Percentiles rank a stretch among this genome's conserved stretches.
Conservation (phyloP, 2,113 vertebrate genomes). For the Mustela lutreola region DNA sequence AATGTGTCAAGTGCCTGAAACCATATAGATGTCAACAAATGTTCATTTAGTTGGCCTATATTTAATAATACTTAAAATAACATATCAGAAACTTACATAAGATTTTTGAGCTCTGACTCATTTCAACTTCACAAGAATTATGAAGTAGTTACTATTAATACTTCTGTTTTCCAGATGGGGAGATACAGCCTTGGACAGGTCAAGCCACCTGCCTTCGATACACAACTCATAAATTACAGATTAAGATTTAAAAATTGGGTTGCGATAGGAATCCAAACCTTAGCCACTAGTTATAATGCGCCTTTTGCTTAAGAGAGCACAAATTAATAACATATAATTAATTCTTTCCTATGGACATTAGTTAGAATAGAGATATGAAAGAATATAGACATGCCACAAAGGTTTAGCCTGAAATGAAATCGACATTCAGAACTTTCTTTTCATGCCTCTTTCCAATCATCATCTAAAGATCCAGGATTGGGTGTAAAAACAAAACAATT, state of each 20-base stretch:
- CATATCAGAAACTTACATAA: background rate
- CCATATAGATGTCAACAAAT: background rate
- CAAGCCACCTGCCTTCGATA: background rate
- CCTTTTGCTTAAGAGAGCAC: background rate
- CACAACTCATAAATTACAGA: background rate
- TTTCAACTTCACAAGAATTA: background rate
- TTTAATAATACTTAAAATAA: background rate
- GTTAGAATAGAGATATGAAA: background rate
- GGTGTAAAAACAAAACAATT: background rate
- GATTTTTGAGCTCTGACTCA: background rate
- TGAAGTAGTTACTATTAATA: background rate
- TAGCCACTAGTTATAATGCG: fast-evolving
- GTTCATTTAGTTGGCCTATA: background rate
- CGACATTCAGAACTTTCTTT: background rate
- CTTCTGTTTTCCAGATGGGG: background rate
- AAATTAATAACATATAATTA: background rate
- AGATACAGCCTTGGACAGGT: background rate
- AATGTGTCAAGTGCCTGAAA: background rate
- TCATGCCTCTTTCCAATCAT: background rate
- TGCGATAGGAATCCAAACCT: background rate
- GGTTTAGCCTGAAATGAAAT: background rate
- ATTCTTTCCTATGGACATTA: background rate
- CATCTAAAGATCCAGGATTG: background rate
- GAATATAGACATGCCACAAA: background rate
- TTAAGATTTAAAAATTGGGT: background rate